A percentile compares a stretch with the other conserved stretches of the same genome.
Conservation (phyloP, 2,888 invertebrate species). For the Drosophila nr. fundita region DNA sequence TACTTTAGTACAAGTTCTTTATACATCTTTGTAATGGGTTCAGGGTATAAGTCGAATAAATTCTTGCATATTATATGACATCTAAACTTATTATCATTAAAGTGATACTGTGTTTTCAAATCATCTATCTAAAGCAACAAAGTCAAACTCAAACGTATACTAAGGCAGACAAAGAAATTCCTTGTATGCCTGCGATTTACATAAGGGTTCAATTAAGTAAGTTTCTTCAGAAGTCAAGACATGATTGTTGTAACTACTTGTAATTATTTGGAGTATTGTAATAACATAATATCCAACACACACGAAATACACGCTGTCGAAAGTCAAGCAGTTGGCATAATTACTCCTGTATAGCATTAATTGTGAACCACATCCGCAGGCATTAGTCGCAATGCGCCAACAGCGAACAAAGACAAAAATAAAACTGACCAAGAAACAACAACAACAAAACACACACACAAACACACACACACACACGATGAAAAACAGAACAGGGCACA, state of each 20-base stretch:
- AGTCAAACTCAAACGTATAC: not conserved
- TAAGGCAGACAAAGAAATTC: not conserved
- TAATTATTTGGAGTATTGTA: not conserved
- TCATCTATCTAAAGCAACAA: constrained; percentile 11
- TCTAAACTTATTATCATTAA: constrained; percentile 15
- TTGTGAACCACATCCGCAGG: constrained; percentile 63
- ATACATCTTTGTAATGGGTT: not conserved
- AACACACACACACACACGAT: not conserved
- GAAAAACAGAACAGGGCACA: constrained; percentile 25
- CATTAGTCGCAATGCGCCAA: constrained; percentile 72
- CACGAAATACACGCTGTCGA: constrained; percentile 1
- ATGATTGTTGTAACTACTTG: not conserved
- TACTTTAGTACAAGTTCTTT: not conserved
- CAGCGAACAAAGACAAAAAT: constrained; percentile 12
- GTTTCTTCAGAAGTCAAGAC: not conserved
- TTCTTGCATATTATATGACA: not conserved
- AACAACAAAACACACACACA: constrained; percentile 4
- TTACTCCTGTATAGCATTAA: constrained; percentile 49
- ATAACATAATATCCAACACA: not conserved
- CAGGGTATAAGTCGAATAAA: not conserved
- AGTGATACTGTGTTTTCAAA: not conserved
- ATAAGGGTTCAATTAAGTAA: not conserved
- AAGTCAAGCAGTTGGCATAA: constrained; percentile 31
- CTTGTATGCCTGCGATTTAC: constrained; percentile 4
- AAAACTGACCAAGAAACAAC: constrained; percentile 29